Evolutionary conservation across 2,888 invertebrate species (phyloP), one percentile per base, ranked within the genome.

Genomic region (Hermodice carunculata): DNA sequence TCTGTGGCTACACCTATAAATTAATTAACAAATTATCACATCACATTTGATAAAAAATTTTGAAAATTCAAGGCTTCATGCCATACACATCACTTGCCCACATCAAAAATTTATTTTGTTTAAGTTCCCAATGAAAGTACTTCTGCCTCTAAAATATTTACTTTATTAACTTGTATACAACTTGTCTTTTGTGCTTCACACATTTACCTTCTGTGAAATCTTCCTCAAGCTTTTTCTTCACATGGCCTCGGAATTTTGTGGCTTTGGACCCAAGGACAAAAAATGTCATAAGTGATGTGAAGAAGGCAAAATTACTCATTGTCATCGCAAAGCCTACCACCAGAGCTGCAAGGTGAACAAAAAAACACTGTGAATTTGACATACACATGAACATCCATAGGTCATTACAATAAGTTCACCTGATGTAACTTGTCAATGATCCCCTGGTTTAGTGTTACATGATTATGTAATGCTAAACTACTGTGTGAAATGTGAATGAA

Each of bases 241-340:
- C 54, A 6, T 71, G 85, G 0, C 90, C 86, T 24, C 92, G 89
- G 78, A 92, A 92, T 83, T 93, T 94, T 0, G 95, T 95, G 0
- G 92, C 94, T 80, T 91, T 91, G 0, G 94, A 94, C 1, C 92
- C 92, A 49, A 92, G 89, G 28, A 94, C 83, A 81, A 95, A 95
- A 85, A 95, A 95, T 3, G 90, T 88, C 19, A 93, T 86, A 34
- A 95, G 87, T 69, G 91, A 90, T 17, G 90, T 89, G 49, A 93
- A 85, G 82, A 94, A 95, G 65, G 92, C 91, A 78, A 92, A 91
- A 82, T 90, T 94, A 56, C 93, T 91, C 29, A 94, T 86, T 1
- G 94, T 93, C 43, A 95, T 83, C 26, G 93, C 86, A 78, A 94
- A 92, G 14, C 93, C 94, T 57, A 94, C 89, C 3, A 91, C n/a